phyloP scores from a whole-genome alignment of 2,113 vertebrate species.

The Centrocercus urophasianus region DNA sequence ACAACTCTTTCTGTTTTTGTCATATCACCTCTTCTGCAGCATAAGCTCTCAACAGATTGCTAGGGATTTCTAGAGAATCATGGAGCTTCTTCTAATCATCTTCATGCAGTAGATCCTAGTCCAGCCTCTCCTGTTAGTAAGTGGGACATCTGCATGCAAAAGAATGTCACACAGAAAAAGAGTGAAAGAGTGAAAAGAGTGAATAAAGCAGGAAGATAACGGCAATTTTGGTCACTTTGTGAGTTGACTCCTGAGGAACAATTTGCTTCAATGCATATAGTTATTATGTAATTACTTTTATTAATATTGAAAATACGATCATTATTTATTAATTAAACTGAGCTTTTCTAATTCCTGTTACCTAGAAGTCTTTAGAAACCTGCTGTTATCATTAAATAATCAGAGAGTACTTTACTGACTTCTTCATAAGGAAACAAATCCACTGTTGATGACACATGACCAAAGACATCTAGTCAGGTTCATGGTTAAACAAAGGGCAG shows the following conservation, averaged over 20 bases:
- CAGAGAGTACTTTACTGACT: neutral
- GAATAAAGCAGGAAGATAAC: neutral
- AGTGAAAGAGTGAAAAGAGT: accelerated
- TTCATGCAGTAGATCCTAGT: neutral
- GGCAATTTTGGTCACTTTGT: neutral
- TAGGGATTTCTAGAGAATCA: neutral
- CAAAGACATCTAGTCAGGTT: neutral
- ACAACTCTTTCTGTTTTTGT: neutral
- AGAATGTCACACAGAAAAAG: accelerated
- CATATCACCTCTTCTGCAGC: accelerated
- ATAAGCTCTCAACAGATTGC: accelerated
- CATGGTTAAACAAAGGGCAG: neutral
- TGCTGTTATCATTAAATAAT: neutral
- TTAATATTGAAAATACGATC: neutral
- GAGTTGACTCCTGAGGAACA: neutral
- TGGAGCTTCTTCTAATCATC: accelerated
- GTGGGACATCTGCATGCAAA: neutral
- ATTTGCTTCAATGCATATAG: neutral
- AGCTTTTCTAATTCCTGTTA: neutral
- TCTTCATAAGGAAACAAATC: neutral
- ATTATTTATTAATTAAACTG: neutral
- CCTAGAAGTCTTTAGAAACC: neutral
- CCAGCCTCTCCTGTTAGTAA: neutral
- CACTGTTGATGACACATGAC: neutral
- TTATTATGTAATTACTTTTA: neutral